Percentiles rank a stretch among this genome's conserved stretches.
Conservation (phyloP, 1,140 invertebrate genomes). For the Drosophila busckii region DNA sequence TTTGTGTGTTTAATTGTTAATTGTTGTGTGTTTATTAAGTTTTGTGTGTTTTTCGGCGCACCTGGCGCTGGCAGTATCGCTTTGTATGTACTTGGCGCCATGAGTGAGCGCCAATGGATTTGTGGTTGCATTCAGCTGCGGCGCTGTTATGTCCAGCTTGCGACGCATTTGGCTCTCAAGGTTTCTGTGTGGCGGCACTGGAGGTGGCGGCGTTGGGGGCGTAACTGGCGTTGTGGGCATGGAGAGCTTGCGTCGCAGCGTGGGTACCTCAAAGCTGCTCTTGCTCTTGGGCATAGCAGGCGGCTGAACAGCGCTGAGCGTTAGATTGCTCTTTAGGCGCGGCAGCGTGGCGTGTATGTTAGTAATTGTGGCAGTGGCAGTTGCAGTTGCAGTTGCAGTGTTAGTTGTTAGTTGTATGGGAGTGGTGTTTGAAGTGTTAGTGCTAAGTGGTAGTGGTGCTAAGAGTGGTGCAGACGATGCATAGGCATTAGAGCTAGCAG, state of each 20-base stretch:
- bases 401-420: slow-evolving; percentile 8
- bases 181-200: slow-evolving; percentile 17
- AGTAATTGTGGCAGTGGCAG: slow-evolving; percentile 59
- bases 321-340: slow-evolving; percentile 41
- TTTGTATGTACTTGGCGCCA: slow-evolving; percentile 79
- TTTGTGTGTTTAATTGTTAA: slow-evolving; percentile 7
- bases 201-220: slow-evolving; percentile 7
- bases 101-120: slow-evolving; percentile 82
- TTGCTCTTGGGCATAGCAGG: slow-evolving; percentile 59
- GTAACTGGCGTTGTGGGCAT: slow-evolving; percentile 2
- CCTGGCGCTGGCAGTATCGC: slow-evolving; percentile 61
- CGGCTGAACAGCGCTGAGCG: slow-evolving; percentile 44
- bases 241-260: slow-evolving; percentile 43
- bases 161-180: slow-evolving; percentile 45
- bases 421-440: neutral
- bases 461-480: slow-evolving; percentile 30
- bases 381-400: slow-evolving; percentile 8
- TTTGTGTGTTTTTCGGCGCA: slow-evolving; percentile 52
- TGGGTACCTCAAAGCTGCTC: slow-evolving; percentile 43
- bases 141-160: slow-evolving; percentile 83
- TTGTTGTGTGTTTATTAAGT: slow-evolving; percentile 22
- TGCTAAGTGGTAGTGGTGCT: neutral
- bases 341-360: slow-evolving; percentile 57
- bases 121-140: slow-evolving; percentile 85
- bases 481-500: slow-evolving; percentile 32